Base-by-base conservation (phyloP, 2,888 invertebrate species). In the Dioctria rufipes region DNA sequence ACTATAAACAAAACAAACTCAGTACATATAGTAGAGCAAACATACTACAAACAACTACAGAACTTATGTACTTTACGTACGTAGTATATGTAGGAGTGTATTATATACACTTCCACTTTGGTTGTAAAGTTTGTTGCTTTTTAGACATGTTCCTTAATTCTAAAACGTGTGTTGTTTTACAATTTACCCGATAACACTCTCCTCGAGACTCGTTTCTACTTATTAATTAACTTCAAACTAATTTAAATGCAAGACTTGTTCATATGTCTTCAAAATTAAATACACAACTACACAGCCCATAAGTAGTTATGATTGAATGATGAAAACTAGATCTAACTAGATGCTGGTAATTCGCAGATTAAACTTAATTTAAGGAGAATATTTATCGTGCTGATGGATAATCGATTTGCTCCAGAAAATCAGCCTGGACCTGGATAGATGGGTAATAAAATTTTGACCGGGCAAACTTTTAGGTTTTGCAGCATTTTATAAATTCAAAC, bases 211-310 rank as follows among this genome's bases (percentile, higher is more conserved):
- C 25, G 1, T 25, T 73, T 40, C 58, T 3, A 42, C 42, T 73
- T 40, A 73, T 58, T 25, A 73, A 73, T 73, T 42, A 43, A 49
- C 5, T 46, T 54, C 11, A 39, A 71, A 54, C 71, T 71, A 54
- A 71, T 71, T 71, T 71, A 40, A 39, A 54, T 51, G 73, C 58
- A 73, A 54, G 4, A 39, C 37, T 37, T 54, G 51, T 11, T 54
- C 25, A 25, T 40, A 11, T 69, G 54, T 9, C 39, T 51, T 54
- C 54, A 25, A 37, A 71, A 71, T 6, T 39, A 40, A 39, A 54
- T 54, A 25, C 25, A 25, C 39, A 11, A 46, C 40, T 39, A n/a
- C 25, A 25, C 25, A 25, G 25, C 25, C 25, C 71, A 71, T 37
- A 40, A 4, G 11, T 40, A 71, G 51, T 71, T 71, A 58, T 71